Percentiles rank a stretch among this genome's conserved stretches.
Conservation (phyloP, 2,797 vertebrate genomes). For the Phoebastria nigripes region DNA sequence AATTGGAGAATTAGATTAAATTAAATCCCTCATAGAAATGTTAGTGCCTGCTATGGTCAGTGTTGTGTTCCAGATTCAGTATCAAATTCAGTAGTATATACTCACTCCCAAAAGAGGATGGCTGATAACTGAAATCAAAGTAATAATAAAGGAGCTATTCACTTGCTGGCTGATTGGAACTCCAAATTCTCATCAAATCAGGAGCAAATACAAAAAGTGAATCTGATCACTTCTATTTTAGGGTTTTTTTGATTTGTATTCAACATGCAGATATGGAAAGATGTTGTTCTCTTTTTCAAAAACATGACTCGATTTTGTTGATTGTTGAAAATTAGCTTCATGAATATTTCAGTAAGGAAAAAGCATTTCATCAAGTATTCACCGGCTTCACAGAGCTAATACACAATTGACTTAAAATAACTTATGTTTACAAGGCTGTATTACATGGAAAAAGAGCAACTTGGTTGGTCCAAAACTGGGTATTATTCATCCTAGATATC, state of each 20-base stretch:
- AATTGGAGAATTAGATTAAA: background rate
- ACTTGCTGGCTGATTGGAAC: background rate
- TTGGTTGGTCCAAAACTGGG: background rate
- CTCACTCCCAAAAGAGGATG: background rate
- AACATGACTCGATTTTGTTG: conserved; percentile 60
- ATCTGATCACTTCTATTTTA: conserved; percentile 45
- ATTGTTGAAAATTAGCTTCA: conserved; percentile 68
- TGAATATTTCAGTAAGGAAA: conserved; percentile 66
- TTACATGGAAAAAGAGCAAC: conserved; percentile 6
- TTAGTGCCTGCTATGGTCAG: background rate
- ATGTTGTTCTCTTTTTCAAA: conserved; percentile 58
- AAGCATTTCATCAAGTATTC: conserved; percentile 64
- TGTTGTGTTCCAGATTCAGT: background rate
- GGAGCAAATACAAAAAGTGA: conserved; percentile 16
- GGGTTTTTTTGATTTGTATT: conserved; percentile 42
- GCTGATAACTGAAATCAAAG: background rate
- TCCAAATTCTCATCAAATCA: conserved; percentile 43
- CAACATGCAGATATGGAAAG: conserved; percentile 47
- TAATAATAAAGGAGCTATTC: background rate
- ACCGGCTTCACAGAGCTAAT: conserved; percentile 46
- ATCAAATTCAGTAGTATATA: background rate
- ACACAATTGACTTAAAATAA: conserved; percentile 63
- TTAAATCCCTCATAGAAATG: background rate
- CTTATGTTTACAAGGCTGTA: conserved; percentile 46
- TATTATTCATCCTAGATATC: background rate